Evolutionary conservation across 2,888 invertebrate genomes (phyloP), one percentile per base, ranked within the genome.

Genomic region (Crioceris asparagi): DNA sequence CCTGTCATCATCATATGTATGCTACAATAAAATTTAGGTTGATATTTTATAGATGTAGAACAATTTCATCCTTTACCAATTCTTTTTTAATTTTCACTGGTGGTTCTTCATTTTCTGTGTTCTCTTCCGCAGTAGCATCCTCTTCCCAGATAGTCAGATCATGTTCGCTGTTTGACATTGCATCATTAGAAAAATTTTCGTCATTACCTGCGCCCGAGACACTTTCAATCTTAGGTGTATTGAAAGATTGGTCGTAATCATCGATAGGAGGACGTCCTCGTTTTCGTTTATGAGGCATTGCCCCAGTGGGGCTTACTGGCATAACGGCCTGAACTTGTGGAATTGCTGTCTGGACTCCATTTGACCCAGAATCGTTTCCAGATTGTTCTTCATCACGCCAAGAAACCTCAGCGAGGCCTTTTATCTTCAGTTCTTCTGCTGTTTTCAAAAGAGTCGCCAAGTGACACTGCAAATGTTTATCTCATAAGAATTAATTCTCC

Each of bases 401-500:
- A 48, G 87, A 83, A 10, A 90, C 86, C 61, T 91, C 88, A 32
- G 90, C 88, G 35, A 91, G 68, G 0, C 91, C 92, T 66, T 92
- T 92, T 55, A 92, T 88, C 60, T 86, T 78, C 15, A 92, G 71
- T 62, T 90, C 88, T 64, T 92, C 91, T 0, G 92, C 92, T 35
- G 91, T 91, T 69, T 90, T 90, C 54, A 92, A 65, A 41, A 92
- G 68, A 15, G 88, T 86, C 16, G 87, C 83, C 49, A 92, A 66
- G 59, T 88, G 86, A 42, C 85, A 83, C 87, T 91, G 67, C 14
- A 68, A 70, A 46, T 51, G 23, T 17, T 7, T 15, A 7, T n/a
- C 6, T 19, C 19, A 10, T 34, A 7, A 31, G 36, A 36, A 17
- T 25, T 12, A n/a, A n/a, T n/a, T n/a, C n/a, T n/a, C n/a, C n/a